Percentiles rank a stretch among this genome's conserved stretches.
phyloP scores from a whole-genome alignment of 30 jellyfish, hydroid and myxozoan species.

The Catostylus mosaicus region DNA sequence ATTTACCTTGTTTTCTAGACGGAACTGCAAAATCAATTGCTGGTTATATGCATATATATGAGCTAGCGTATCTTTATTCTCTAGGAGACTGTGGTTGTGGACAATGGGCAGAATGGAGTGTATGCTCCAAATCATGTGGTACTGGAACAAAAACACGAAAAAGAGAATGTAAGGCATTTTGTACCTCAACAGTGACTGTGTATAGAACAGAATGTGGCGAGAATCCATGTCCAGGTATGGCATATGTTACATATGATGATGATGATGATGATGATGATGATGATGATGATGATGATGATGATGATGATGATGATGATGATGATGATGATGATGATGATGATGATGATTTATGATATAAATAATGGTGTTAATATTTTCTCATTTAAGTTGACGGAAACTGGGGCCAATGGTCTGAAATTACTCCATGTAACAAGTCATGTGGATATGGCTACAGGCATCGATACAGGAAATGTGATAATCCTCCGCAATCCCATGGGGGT shows the following conservation, averaged over 20 bases:
- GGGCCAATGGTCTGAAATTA: slow-evolving; percentile 63
- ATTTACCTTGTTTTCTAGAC: too few species aligned
- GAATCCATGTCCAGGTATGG: slow-evolving; percentile 50
- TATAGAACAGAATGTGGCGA: slow-evolving; percentile 24
- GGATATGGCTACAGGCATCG: slow-evolving; percentile 69
- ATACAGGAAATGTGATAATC: slow-evolving; percentile 62
- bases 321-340: slow-evolving; percentile 13
- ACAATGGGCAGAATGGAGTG: slow-evolving; percentile 57
- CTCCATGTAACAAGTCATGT: slow-evolving; percentile 68
- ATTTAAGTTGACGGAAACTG: slow-evolving; percentile 76
- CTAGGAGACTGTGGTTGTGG: slow-evolving; percentile 49
- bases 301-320: slow-evolving; percentile 15
- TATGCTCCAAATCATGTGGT: slow-evolving; percentile 39
- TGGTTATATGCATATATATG: too few species aligned
- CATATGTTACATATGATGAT: background rate
- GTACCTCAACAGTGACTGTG: slow-evolving; percentile 1
- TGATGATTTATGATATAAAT: background rate
- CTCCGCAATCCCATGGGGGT: slow-evolving; percentile 61
- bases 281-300: background rate
- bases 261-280: background rate
- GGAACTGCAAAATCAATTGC: too few species aligned
- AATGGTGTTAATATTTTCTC: background rate
- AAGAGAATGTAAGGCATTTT: slow-evolving; percentile 1
- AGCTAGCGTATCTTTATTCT: background rate
- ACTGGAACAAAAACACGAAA: slow-evolving; percentile 19